A percentile compares a stretch with the other conserved stretches of the same genome.
Conservation (phyloP, 1,140 invertebrate species). For the Phymastichus coffea region DNA sequence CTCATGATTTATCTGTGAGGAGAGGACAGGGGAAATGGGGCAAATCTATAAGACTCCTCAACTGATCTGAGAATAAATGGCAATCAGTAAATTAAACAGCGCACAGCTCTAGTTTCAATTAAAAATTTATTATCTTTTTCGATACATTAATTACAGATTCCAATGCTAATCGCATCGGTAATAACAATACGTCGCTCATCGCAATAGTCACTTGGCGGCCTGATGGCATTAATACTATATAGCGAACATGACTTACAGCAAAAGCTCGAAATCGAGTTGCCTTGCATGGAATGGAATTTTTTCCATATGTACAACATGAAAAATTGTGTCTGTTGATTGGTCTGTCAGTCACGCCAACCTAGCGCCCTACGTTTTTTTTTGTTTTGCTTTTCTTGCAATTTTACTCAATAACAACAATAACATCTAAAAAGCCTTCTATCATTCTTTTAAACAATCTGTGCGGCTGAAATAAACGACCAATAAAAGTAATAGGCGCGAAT, state of each 20-base stretch:
- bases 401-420: slow-evolving; percentile 8
- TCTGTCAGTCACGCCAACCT: neutral
- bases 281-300: slow-evolving; percentile 14
- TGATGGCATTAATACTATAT: slow-evolving; percentile 15
- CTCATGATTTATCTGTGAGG: no score
- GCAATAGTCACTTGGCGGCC: neutral
- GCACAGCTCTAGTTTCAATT: neutral
- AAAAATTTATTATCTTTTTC: slow-evolving; percentile 20
- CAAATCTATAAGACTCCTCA: no score
- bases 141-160: slow-evolving; percentile 19
- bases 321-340: slow-evolving; percentile 18
- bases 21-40: no score
- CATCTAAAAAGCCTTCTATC: slow-evolving; percentile 14
- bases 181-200: slow-evolving; percentile 11
- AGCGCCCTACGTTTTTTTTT: neutral
- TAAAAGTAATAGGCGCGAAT: slow-evolving; percentile 4
- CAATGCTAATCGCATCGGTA: slow-evolving; percentile 2
- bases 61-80: no score
- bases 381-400: no score
- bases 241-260: slow-evolving; percentile 3
- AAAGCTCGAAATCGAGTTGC: slow-evolving; percentile 6
- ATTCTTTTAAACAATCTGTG: slow-evolving; percentile 5
- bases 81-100: no score
- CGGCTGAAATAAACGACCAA: slow-evolving; percentile 15
- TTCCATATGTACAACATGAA: slow-evolving; percentile 21